Conservation (phyloP, 1,140 invertebrate species). For the Brachionus asplanchnoidis region DNA sequence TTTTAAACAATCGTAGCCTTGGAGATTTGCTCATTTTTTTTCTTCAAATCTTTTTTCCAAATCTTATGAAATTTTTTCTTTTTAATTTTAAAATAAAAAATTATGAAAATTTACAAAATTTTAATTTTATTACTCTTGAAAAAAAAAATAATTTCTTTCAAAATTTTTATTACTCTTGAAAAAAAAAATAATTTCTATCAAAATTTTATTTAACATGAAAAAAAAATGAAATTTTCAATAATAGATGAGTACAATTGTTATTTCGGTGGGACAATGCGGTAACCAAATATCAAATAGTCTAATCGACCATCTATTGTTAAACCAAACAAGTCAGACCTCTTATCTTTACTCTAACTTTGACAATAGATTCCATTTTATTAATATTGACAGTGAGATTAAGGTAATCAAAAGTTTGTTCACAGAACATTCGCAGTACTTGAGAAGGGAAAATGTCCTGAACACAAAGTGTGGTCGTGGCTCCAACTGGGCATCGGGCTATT, state of each 20-base stretch:
- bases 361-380: constrained; percentile 56
- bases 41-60: background rate
- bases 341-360: constrained; percentile 50
- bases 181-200: no score
- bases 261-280: constrained; percentile 68
- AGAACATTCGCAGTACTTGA: constrained; percentile 67
- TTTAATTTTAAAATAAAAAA: background rate
- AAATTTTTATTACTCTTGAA: background rate
- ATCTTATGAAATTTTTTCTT: background rate
- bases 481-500: constrained; percentile 68
- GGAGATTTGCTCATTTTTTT: background rate
- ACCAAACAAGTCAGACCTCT: constrained; percentile 63
- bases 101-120: background rate
- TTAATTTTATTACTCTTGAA: background rate
- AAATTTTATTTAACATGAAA: background rate
- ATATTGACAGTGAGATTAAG: constrained; percentile 41
- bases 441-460: constrained; percentile 63
- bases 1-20: background rate
- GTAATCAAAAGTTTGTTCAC: constrained; percentile 63
- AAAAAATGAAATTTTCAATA: background rate
- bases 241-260: constrained; percentile 41
- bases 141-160: background rate
- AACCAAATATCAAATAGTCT: constrained; percentile 69
- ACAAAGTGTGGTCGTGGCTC: constrained; percentile 66
- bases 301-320: constrained; percentile 63